Evolutionary conservation across 2,888 invertebrate species (phyloP).

Genomic region (Geophilus truncorum): DNA sequence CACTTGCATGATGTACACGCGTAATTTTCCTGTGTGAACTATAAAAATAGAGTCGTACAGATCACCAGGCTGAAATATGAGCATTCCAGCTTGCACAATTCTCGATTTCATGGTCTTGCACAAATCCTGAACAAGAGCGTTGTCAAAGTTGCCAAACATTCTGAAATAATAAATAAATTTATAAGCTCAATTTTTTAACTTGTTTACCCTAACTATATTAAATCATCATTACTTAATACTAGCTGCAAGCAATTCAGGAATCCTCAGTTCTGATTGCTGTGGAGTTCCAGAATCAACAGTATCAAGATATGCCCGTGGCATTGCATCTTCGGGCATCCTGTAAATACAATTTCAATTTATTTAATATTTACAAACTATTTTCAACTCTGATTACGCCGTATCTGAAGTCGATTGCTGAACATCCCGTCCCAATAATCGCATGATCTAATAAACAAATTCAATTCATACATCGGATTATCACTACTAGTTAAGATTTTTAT

Average conservation of each 20-base stretch:
- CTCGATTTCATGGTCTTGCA: constrained; percentile 91
- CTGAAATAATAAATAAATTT: constrained; percentile 48
- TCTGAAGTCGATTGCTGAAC: not conserved
- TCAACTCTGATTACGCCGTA: not conserved
- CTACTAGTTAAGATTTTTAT: not conserved
- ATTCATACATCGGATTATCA: not conserved
- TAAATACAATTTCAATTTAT: not conserved
- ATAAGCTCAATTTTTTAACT: not conserved
- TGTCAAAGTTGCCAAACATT: constrained; percentile 96
- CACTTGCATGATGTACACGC: constrained; percentile 76
- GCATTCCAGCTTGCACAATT: constrained; percentile 74
- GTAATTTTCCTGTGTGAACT: constrained; percentile 86
- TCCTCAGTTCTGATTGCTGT: constrained; percentile 80
- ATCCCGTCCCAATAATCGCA: not conserved
- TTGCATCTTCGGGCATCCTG: constrained; percentile 66
- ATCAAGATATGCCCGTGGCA: constrained; percentile 89
- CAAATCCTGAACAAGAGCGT: constrained; percentile 88
- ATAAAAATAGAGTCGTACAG: constrained; percentile 96
- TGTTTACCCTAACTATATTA: too few species aligned
- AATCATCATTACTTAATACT: constrained; percentile 3
- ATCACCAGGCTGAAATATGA: constrained; percentile 90
- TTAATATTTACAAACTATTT: not conserved
- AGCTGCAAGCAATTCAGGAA: not conserved
- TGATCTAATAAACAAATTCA: not conserved
- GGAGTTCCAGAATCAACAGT: constrained; percentile 73